A percentile compares a stretch with the other conserved stretches of the same genome.
Evolutionary conservation across 1,140 invertebrate genomes (phyloP).

Genomic region (honey bee (Apis mellifera)): DNA sequence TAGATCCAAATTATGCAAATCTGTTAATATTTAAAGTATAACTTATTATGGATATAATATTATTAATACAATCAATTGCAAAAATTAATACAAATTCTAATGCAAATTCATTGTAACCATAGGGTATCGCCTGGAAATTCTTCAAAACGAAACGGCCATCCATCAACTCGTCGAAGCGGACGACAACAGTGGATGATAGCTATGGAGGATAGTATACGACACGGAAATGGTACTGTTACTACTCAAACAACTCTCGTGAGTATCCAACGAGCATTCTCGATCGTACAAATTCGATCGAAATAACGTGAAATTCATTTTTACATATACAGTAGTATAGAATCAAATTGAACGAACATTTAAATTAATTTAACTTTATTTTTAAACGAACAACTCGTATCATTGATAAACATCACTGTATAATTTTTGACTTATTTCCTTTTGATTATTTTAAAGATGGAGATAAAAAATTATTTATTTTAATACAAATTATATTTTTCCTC

Average conservation of each 20-base stretch:
- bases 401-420: background rate
- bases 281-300: no score
- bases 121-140: constrained; percentile 87
- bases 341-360: no score
- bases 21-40: no score
- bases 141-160: constrained; percentile 80
- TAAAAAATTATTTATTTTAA: background rate
- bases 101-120: constrained; percentile 64
- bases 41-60: no score
- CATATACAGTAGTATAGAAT: no score
- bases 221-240: constrained; percentile 80
- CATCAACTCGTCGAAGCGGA: constrained; percentile 76
- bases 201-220: constrained; percentile 80
- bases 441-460: constrained; percentile 1
- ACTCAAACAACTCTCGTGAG: constrained; percentile 89
- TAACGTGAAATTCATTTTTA: no score
- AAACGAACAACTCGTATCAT: no score
- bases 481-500: constrained; percentile 60
- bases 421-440: background rate
- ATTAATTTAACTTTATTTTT: no score
- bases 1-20: no score
- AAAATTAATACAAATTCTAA: no score
- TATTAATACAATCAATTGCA: no score
- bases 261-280: constrained; percentile 53
- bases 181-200: constrained; percentile 77